A percentile compares a stretch with the other conserved stretches of the same genome.
Evolutionary conservation across 2,888 invertebrate species (phyloP).

Genomic region (Nycteola revayana): DNA sequence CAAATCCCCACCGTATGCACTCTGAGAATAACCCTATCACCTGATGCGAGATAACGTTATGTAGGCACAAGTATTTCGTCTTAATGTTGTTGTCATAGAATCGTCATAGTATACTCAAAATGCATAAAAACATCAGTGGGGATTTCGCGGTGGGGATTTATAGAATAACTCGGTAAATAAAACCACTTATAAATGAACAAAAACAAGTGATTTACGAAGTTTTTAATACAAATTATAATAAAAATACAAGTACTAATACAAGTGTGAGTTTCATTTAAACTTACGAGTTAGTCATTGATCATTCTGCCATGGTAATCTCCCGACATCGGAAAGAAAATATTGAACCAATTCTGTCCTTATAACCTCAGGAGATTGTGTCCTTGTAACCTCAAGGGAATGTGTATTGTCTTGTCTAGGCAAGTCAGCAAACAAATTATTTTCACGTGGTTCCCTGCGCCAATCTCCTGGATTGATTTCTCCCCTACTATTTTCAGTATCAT

Average conservation of each 20-base stretch:
- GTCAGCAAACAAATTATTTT: constrained; percentile 8
- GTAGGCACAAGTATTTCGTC: constrained; percentile 14
- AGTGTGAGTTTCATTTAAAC: constrained; percentile 4
- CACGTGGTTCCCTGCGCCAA: constrained; percentile 7
- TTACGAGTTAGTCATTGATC: constrained; percentile 12
- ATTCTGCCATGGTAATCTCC: constrained; percentile 15
- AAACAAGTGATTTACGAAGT: constrained; percentile 12
- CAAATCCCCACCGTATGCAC: constrained; percentile 12
- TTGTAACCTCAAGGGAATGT: constrained; percentile 7
- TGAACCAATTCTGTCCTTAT: constrained; percentile 12
- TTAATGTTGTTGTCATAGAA: constrained; percentile 15
- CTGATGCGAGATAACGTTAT: constrained; percentile 14
- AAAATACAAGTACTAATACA: constrained; percentile 11
- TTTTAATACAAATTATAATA: constrained; percentile 13
- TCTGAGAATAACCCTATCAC: constrained; percentile 14
- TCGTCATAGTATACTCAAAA: constrained; percentile 16
- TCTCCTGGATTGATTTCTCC: constrained; percentile 12
- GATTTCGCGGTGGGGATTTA: constrained; percentile 12
- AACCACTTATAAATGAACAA: constrained; percentile 14
- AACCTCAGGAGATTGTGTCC: constrained; percentile 8
- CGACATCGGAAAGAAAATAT: constrained; percentile 15
- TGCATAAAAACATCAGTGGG: constrained; percentile 14
- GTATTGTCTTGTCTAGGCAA: constrained; percentile 11
- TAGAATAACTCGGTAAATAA: constrained; percentile 14
- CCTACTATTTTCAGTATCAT: constrained; percentile 16